phyloP scores from a whole-genome alignment of 2,888 invertebrate genomes.

The Anorthoa munda region DNA sequence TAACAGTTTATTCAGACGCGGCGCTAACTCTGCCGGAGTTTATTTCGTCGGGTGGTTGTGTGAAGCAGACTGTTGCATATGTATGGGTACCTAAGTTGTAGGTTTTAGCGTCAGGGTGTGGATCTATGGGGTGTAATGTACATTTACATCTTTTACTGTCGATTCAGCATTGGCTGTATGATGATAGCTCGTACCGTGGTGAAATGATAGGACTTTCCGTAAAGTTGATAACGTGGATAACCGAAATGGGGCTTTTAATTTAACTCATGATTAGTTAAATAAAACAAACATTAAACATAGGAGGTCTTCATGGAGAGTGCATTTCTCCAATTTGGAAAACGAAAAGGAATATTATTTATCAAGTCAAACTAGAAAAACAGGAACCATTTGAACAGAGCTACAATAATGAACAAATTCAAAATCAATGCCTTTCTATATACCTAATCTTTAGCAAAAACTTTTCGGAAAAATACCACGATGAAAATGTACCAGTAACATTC shows the following conservation, averaged over 20 bases:
- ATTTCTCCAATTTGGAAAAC: background rate
- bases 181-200: background rate
- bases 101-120: background rate
- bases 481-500: background rate
- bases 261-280: background rate
- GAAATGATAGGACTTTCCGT: background rate
- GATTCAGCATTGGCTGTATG: background rate
- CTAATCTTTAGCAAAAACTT: background rate
- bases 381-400: too few relatives aligned
- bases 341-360: background rate
- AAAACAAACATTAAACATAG: background rate
- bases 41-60: conserved; percentile 28
- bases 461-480: background rate
- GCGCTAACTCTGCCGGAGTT: conserved; percentile 36
- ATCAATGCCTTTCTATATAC: background rate
- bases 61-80: conserved; percentile 10
- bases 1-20: conserved; percentile 64
- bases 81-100: background rate
- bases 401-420: background rate
- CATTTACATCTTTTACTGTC: background rate
- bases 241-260: background rate
- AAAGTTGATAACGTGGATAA: background rate
- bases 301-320: too few relatives aligned
- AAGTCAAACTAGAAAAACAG: background rate
- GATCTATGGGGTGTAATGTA: background rate